These are phyloP conservation scores for Megaceryle maxima DNA, from an alignment of 2,113 vertebrate genomes.

Conservation along the genomic window DNA sequence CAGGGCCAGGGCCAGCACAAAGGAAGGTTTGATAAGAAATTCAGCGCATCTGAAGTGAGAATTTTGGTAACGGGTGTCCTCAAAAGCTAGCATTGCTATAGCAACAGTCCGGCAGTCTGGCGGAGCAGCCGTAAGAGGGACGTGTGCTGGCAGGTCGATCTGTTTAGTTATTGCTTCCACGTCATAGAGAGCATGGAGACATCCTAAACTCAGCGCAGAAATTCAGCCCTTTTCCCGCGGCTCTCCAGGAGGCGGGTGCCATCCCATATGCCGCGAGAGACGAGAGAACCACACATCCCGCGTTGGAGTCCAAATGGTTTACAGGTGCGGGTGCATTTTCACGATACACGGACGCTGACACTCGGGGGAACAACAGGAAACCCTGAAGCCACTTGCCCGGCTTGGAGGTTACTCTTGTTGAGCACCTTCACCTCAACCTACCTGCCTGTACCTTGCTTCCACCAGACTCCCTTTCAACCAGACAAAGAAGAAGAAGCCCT, in stretches of 20 bases:
- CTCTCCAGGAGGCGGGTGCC: not conserved
- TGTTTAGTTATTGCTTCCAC: not conserved
- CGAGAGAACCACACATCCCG: rapidly evolving
- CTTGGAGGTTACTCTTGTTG: rapidly evolving
- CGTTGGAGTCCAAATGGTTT: rapidly evolving
- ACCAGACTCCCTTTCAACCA: not conserved
- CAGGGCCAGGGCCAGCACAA: too few relatives aligned
- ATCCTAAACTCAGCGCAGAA: not conserved
- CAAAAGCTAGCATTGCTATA: not conserved
- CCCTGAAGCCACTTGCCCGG: rapidly evolving
- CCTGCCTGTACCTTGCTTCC: rapidly evolving
- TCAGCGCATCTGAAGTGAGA: not conserved
- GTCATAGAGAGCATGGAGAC: not conserved
- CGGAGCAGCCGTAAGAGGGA: not conserved
- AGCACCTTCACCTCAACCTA: not conserved
- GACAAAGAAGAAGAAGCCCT: conserved; percentile 49
- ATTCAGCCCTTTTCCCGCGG: not conserved
- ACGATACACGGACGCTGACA: too few relatives aligned
- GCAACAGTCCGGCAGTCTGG: not conserved
- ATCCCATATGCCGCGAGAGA: rapidly evolving
- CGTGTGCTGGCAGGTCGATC: not conserved
- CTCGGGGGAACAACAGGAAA: rapidly evolving
- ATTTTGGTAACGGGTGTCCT: not conserved
- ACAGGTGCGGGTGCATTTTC: rapidly evolving
- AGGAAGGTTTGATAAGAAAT: not conserved